These are phyloP conservation scores for Adelges cooleyi DNA, from an alignment of 1,140 invertebrate species.

Conservation along the genomic window DNA sequence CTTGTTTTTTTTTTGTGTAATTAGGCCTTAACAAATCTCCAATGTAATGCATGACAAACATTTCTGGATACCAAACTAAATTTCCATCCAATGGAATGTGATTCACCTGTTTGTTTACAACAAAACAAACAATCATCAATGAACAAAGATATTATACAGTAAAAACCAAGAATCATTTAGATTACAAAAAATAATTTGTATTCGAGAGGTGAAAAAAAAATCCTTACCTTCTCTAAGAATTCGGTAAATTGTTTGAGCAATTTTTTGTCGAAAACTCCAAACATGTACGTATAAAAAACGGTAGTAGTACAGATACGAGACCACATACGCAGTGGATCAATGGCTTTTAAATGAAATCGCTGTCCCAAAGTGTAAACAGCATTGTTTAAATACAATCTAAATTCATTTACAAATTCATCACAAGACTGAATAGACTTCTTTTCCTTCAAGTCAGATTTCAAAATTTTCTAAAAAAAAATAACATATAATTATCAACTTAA, in stretches of 20 bases:
- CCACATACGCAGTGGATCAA: background rate
- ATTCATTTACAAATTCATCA: conserved; percentile 9
- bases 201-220: too few species aligned
- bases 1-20: background rate
- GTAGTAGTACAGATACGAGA: conserved; percentile 17
- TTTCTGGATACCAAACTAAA: conserved; percentile 23
- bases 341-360: conserved; percentile 4
- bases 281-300: conserved; percentile 23
- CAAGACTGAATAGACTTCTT: conserved; percentile 8
- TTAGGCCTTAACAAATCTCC: conserved; percentile 11
- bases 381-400: conserved; percentile 13
- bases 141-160: too few species aligned
- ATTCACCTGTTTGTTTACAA: conserved; percentile 6
- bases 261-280: conserved; percentile 21
- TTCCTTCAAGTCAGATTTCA: conserved; percentile 4
- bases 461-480: background rate
- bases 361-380: conserved; percentile 18
- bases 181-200: too few species aligned
- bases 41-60: conserved; percentile 16
- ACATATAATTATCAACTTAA: conserved; percentile 36
- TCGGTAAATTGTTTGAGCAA: conserved; percentile 16
- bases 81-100: conserved; percentile 20
- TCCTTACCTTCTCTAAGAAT: conserved; percentile 20
- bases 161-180: too few species aligned
- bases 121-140: too few species aligned